Base-by-base conservation (phyloP, 1,140 invertebrate genomes). In the Drosophila cardini region DNA sequence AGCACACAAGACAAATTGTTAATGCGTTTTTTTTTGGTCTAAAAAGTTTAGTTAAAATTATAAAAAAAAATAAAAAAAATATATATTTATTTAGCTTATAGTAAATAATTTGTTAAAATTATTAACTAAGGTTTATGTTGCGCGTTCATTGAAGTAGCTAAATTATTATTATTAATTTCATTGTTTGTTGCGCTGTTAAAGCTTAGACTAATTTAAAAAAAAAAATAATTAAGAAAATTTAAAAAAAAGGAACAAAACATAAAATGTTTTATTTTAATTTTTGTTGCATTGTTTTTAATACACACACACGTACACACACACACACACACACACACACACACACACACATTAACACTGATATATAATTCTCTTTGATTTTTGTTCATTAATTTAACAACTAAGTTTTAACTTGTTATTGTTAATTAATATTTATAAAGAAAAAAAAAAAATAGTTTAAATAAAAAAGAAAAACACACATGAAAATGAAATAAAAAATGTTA, bases 341-440 rank as follows among this genome's bases (percentile, higher is more conserved):
- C 34, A 64, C 36, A 60, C 26, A 68, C 11, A 50, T 34, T 42
- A 10, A 40, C 30, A 65, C 61, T 64, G 60, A 64, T 67, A 57
- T 48, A 43, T 50, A 72, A 60, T 43, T 72, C 46, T 60, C 70
- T 72, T 74, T 74, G 57, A 70, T 80, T 84, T 77, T 74, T 67
- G 75, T 80, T 87, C 68, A 79, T 78, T 87, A 73, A 82, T 82
- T 87, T 86, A 83, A 87, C 68, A 63, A 61, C 52, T 82, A 69
- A 86, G 79, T 87, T 84, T 85, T 80, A 69, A 86, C 71, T 76
- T 86, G 78, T 85, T 86, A 86, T 81, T 86, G 80, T 86, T 87
- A 86, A 86, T 82, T 86, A 86, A 86, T 87, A 86, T 86, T 86
- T 86, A 86, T 76, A 72, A 40, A 72, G 78, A 43, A 36, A 73